Conservation (phyloP, 1,140 invertebrate species). For the Sitodiplosis mosellana region DNA sequence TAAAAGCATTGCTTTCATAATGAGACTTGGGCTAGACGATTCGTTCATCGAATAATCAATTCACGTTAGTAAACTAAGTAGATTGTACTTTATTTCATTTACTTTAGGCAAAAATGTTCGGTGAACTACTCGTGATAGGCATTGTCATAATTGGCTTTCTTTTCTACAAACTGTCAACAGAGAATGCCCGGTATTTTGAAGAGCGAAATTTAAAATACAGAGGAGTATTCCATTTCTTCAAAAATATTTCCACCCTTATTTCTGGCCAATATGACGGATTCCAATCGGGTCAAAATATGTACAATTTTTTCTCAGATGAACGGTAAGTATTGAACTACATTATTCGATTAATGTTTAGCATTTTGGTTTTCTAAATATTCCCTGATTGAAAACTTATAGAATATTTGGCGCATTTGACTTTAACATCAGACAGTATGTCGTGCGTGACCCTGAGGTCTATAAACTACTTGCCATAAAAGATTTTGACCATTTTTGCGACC, state of each 20-base stretch:
- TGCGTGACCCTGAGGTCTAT: slow-evolving; percentile 15
- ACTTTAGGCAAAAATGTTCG: no score
- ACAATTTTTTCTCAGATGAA: background rate
- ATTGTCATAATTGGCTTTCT: background rate
- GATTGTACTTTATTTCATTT: no score
- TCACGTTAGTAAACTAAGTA: no score
- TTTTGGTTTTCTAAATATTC: background rate
- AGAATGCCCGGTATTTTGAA: background rate
- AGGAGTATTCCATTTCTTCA: background rate
- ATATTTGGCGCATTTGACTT: background rate
- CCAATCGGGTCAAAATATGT: background rate
- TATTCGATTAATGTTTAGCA: background rate
- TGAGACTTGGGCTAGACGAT: no score
- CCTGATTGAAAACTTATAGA: background rate
- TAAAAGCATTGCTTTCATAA: no score
- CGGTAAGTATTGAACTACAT: background rate
- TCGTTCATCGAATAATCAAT: no score
- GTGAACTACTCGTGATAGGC: no score
- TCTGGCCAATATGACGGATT: background rate
- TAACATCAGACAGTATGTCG: background rate
- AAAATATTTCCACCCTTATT: background rate
- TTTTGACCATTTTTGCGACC: slow-evolving; percentile 18
- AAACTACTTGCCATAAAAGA: slow-evolving; percentile 18
- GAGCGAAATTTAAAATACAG: background rate
- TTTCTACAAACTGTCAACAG: background rate